Evolutionary conservation across 2,888 invertebrate genomes (phyloP).

Genomic region (Oligia strigilis): DNA sequence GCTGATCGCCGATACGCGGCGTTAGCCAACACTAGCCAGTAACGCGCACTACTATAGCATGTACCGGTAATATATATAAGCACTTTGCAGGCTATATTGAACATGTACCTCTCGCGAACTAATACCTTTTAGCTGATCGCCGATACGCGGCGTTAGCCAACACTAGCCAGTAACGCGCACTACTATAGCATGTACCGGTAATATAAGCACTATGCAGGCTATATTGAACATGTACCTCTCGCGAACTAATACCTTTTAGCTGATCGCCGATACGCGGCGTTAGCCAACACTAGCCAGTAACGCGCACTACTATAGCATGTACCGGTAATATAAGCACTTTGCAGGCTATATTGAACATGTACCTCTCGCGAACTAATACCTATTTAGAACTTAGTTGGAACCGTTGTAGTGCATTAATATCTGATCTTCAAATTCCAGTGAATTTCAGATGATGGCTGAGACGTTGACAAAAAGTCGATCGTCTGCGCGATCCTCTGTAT

Average conservation of each 20-base stretch:
- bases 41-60: neutral
- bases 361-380: neutral
- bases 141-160: conserved; percentile 38
- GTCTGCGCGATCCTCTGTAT: conserved; percentile 1
- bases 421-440: neutral
- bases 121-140: conserved; percentile 49
- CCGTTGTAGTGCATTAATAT: neutral
- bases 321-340: conserved; percentile 22
- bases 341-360: conserved; percentile 11
- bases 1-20: conserved; percentile 46
- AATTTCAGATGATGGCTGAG: neutral
- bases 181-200: conserved; percentile 3
- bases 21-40: conserved; percentile 27
- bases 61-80: conserved; percentile 21
- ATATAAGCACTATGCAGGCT: conserved; percentile 21
- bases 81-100: conserved; percentile 12
- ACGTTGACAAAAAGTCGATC: neutral
- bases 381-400: neutral
- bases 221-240: conserved; percentile 6
- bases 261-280: conserved; percentile 41
- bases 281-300: conserved; percentile 23
- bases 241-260: no score
- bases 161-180: neutral
- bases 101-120: conserved; percentile 1
- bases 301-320: neutral